Percentiles rank a stretch among this genome's conserved stretches.
These are phyloP conservation scores for Danionella dracula DNA, from an alignment of 2,797 vertebrate genomes.

Conservation along the genomic window DNA sequence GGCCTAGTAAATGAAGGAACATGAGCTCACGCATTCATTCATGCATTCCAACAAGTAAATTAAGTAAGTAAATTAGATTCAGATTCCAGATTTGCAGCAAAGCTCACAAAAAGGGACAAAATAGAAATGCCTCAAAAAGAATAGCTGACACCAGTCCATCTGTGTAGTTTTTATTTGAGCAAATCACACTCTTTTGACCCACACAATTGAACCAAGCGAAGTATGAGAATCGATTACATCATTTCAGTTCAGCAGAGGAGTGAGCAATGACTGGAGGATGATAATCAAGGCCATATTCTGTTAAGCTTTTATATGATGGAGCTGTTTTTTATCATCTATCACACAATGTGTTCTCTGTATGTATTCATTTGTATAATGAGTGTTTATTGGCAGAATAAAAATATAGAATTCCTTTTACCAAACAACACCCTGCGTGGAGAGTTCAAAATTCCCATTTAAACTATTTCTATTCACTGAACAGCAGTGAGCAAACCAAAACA, in stretches of 20 bases:
- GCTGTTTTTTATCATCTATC: constrained; percentile 23
- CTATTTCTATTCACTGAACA: constrained; percentile 10
- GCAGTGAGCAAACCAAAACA: constrained; percentile 21
- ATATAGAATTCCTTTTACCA: not conserved
- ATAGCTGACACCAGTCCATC: not conserved
- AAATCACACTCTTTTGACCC: no score
- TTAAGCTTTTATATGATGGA: constrained; percentile 8
- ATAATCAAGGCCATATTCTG: constrained; percentile 38
- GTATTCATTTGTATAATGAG: not conserved
- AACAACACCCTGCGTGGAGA: not conserved
- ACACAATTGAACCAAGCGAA: constrained; percentile 3
- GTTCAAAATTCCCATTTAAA: constrained; percentile 10
- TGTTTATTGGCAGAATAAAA: constrained; percentile 4
- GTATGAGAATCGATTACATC: constrained; percentile 32
- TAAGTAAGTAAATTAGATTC: not conserved
- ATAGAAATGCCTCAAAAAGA: not conserved
- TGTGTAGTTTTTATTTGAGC: no score
- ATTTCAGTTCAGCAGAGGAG: constrained; percentile 15
- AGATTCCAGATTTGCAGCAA: not conserved
- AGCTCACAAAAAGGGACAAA: constrained; percentile 1
- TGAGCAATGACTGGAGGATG: constrained; percentile 3
- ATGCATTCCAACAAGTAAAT: not conserved
- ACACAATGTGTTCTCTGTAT: not conserved
- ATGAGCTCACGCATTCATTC: not conserved
- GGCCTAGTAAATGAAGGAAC: constrained; percentile 8